Evolutionary conservation across 2,888 invertebrate species (phyloP).

Genomic region (Drosophila hawaiiensis): DNA sequence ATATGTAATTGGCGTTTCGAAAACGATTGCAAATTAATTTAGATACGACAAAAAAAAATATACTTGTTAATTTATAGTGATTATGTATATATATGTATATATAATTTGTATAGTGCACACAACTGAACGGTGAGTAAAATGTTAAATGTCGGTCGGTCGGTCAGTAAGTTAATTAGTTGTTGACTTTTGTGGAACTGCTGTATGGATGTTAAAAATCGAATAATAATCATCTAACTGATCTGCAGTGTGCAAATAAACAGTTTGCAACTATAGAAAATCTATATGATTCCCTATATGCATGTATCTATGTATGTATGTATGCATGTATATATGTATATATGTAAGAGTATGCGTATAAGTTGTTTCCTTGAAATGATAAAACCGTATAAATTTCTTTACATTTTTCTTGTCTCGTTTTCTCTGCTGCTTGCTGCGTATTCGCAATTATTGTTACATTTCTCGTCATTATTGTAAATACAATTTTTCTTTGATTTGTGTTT

Average conservation of each 20-base stretch:
- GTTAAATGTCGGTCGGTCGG: slow-evolving; percentile 5
- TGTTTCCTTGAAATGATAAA: slow-evolving; percentile 24
- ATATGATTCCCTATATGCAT: neutral
- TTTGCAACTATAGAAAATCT: slow-evolving; percentile 17
- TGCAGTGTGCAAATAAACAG: slow-evolving; percentile 26
- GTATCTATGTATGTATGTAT: slow-evolving; percentile 11
- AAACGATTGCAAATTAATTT: slow-evolving; percentile 44
- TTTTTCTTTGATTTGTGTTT: slow-evolving; percentile 54
- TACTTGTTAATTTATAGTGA: slow-evolving; percentile 18
- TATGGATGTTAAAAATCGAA: neutral
- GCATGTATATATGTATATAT: neutral
- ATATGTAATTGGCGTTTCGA: slow-evolving; percentile 49
- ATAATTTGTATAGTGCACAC: slow-evolving; percentile 23
- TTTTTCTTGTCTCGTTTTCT: slow-evolving; percentile 37
- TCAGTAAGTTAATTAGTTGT: slow-evolving; percentile 13
- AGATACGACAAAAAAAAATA: slow-evolving; percentile 9
- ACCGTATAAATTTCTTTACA: slow-evolving; percentile 26
- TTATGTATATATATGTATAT: slow-evolving; percentile 13
- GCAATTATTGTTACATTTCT: slow-evolving; percentile 53
- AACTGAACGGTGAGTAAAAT: slow-evolving; percentile 35
- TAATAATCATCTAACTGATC: slow-evolving; percentile 22
- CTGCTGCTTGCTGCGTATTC: slow-evolving; percentile 27
- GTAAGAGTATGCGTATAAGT: slow-evolving; percentile 11
- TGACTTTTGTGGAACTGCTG: slow-evolving; percentile 10
- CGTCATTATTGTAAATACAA: slow-evolving; percentile 67